Percentiles rank a stretch among this genome's conserved stretches.
Conservation (phyloP, 2,797 vertebrate species). For the Lepilemur ruficaudatus region DNA sequence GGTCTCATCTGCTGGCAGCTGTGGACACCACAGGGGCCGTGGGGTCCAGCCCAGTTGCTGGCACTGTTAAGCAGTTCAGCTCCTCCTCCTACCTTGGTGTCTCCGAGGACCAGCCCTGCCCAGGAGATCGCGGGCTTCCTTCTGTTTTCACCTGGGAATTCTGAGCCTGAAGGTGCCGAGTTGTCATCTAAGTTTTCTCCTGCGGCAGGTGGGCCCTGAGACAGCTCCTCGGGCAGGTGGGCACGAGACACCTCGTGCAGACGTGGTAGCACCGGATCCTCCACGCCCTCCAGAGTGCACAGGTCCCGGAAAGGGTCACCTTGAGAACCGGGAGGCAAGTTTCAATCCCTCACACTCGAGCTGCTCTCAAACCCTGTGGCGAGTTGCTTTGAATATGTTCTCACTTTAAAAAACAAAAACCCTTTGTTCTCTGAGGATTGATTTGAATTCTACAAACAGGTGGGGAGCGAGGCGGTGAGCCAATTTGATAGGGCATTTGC, state of each 20-base stretch:
- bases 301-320: not conserved
- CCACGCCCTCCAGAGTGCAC: fast-evolving
- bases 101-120: conserved; percentile 51
- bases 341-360: not conserved
- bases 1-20: conserved; percentile 74
- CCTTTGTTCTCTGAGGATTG: not conserved
- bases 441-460: not conserved
- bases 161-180: fast-evolving
- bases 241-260: not conserved
- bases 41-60: conserved; percentile 83
- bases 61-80: conserved; percentile 76
- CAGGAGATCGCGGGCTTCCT: not conserved
- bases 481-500: not conserved
- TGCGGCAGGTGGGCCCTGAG: not conserved
- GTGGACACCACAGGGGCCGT: conserved; percentile 83
- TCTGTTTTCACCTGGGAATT: not conserved
- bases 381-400: not conserved
- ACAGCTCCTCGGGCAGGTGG: too few species aligned
- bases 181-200: not conserved
- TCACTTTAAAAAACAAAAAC: not conserved
- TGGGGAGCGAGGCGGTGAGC: not conserved
- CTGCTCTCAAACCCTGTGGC: not conserved
- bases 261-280: fast-evolving
- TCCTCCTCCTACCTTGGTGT: conserved; percentile 65
- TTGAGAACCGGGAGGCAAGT: not conserved